Evolutionary conservation across 1,140 invertebrate genomes (phyloP).

Genomic region (Teleopsis dalmanni): DNA sequence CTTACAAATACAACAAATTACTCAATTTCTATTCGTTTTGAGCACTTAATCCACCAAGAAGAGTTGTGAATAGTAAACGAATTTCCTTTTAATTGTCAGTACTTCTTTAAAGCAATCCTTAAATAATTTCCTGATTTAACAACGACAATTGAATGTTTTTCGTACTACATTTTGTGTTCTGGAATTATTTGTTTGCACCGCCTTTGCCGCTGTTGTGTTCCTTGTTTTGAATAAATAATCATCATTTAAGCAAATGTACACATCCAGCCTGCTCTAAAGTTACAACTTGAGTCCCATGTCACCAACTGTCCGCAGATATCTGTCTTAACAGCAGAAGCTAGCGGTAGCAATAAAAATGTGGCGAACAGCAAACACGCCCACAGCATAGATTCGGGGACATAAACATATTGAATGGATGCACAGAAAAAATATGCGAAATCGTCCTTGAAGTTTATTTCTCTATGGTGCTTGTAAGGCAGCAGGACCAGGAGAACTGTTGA

Average conservation of each 20-base stretch:
- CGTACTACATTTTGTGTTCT: too few species aligned
- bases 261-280: background rate
- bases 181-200: too few species aligned
- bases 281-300: conserved; percentile 6
- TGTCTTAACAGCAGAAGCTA: conserved; percentile 2
- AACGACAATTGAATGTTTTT: background rate
- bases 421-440: background rate
- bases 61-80: too few species aligned
- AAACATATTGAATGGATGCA: too few species aligned
- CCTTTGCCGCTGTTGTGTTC: background rate
- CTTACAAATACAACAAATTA: too few species aligned
- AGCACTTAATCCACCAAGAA: too few species aligned
- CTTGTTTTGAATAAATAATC: background rate
- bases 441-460: too few species aligned
- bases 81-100: too few species aligned
- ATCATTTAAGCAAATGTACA: background rate
- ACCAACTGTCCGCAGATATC: conserved; percentile 7
- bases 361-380: background rate
- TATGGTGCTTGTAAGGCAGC: too few species aligned
- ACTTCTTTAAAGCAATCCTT: background rate
- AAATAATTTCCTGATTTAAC: background rate
- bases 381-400: background rate
- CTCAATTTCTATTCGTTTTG: too few species aligned
- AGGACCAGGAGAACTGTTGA: background rate
- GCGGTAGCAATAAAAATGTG: conserved; percentile 2